These are phyloP conservation scores for Siphonodentalium dalli DNA, from an alignment of 2,888 invertebrate species.

Conservation along the genomic window DNA sequence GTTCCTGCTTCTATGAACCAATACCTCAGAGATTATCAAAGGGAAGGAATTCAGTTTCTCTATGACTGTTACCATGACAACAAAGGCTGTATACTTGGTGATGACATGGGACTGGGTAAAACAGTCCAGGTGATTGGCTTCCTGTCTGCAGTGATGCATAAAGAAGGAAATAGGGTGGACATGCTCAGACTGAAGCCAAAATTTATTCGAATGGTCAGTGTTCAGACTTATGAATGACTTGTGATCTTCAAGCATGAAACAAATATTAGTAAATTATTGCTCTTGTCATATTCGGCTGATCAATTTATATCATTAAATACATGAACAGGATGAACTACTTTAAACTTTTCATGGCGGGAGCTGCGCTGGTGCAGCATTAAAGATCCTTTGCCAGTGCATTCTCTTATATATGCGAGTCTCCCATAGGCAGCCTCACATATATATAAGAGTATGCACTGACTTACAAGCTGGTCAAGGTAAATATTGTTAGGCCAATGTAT, in stretches of 20 bases:
- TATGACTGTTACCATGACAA: constrained; percentile 46
- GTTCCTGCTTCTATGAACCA: constrained; percentile 57
- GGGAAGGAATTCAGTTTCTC: constrained; percentile 56
- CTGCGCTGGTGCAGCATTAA: no score
- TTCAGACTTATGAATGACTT: no score
- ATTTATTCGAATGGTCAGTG: constrained; percentile 53
- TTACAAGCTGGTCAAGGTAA: no score
- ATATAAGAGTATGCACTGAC: no score
- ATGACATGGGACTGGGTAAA: constrained; percentile 63
- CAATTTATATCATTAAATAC: no score
- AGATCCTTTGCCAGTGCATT: no score
- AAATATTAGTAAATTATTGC: not conserved
- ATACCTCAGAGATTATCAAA: constrained; percentile 60
- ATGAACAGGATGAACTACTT: not conserved
- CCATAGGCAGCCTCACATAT: no score
- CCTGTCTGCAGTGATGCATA: constrained; percentile 52
- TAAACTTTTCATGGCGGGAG: no score
- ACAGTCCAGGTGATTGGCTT: constrained; percentile 63
- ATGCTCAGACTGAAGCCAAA: constrained; percentile 47
- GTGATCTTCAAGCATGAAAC: not conserved
- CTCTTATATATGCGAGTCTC: no score
- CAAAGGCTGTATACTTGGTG: constrained; percentile 57
- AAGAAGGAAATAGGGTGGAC: constrained; percentile 53
- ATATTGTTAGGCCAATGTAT: no score
- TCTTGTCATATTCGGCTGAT: no score